phyloP scores from a whole-genome alignment of 2,113 vertebrate species.

The Enhydra lutris region DNA sequence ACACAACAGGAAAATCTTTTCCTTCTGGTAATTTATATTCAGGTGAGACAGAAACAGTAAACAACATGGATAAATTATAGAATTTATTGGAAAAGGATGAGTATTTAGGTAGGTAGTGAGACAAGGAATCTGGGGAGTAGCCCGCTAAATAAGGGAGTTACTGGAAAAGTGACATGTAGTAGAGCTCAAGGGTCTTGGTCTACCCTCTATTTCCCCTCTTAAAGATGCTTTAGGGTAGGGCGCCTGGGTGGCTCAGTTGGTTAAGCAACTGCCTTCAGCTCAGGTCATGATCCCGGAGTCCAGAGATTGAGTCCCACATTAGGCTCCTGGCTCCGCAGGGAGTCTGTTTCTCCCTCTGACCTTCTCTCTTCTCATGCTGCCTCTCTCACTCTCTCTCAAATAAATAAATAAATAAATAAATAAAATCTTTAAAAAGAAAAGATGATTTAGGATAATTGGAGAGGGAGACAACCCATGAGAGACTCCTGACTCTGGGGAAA shows the following conservation, averaged over 20 bases:
- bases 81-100: background rate
- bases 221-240: background rate
- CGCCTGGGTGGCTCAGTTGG: too few relatives aligned
- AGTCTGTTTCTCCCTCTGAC: too few relatives aligned
- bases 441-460: background rate
- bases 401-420: too few relatives aligned
- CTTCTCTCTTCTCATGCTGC: too few relatives aligned
- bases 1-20: background rate
- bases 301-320: too few relatives aligned
- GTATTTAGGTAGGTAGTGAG: background rate
- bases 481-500: background rate
- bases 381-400: too few relatives aligned
- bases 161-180: background rate
- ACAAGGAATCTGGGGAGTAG: background rate
- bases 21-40: conserved; percentile 31
- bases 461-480: background rate
- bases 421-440: background rate
- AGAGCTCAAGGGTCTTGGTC: background rate
- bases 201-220: background rate
- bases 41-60: background rate
- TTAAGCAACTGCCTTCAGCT: too few relatives aligned
- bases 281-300: too few relatives aligned
- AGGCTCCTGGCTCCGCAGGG: too few relatives aligned
- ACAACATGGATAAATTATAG: background rate
- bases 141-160: background rate